These are phyloP conservation scores for Macquaria ambigua DNA, from an alignment of 2,113 vertebrate species.

Conservation along the genomic window DNA sequence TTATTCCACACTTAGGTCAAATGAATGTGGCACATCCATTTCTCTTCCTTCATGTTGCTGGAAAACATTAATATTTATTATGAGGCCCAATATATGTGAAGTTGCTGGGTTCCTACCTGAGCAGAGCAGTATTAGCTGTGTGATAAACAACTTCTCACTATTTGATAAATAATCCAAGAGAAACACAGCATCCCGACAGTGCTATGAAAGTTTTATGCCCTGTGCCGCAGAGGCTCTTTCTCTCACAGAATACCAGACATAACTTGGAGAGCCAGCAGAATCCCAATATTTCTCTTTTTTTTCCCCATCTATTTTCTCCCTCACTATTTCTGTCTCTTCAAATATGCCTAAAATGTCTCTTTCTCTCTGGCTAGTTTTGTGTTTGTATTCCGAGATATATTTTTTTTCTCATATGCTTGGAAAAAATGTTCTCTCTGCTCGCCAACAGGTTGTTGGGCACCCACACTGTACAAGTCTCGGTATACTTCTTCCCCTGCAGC, in stretches of 20 bases:
- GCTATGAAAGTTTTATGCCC: constrained; percentile 83
- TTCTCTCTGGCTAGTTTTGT: constrained; percentile 16
- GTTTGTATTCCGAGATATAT: constrained; percentile 23
- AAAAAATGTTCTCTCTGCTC: neutral
- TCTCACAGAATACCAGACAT: constrained; percentile 62
- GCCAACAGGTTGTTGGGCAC: constrained; percentile 54
- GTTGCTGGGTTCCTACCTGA: constrained; percentile 62
- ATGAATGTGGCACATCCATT: constrained; percentile 55
- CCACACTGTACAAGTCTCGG: neutral
- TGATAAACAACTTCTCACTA: constrained; percentile 81
- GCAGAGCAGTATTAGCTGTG: constrained; percentile 69
- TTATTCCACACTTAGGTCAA: constrained; percentile 53
- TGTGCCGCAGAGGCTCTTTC: constrained; percentile 62
- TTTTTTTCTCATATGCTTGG: neutral
- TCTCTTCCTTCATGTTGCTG: constrained; percentile 49
- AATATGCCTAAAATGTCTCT: constrained; percentile 43
- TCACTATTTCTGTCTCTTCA: constrained; percentile 50
- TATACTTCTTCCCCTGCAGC: constrained; percentile 12
- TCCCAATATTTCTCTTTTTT: constrained; percentile 65
- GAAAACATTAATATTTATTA: constrained; percentile 69
- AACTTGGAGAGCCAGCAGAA: constrained; percentile 54
- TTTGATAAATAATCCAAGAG: constrained; percentile 85
- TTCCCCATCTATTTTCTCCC: constrained; percentile 31
- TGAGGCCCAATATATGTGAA: constrained; percentile 47
- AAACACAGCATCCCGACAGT: constrained; percentile 79